Evolutionary conservation across 2,113 vertebrate species (phyloP), one percentile per base, ranked within the genome.

Genomic region (Dicrurus megarhynchus): DNA sequence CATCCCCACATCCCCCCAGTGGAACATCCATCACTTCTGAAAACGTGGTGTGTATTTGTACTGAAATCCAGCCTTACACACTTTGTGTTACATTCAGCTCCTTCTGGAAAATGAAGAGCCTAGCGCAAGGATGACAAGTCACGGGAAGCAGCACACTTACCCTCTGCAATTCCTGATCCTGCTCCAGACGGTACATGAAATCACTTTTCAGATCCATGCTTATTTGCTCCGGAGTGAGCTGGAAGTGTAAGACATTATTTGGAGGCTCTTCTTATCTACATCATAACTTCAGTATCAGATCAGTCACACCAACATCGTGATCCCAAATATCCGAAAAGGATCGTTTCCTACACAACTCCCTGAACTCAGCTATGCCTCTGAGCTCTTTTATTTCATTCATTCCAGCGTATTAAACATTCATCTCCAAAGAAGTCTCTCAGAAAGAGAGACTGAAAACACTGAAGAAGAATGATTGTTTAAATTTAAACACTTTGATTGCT

Each of bases 211-310:
- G 97, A 65, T 99, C 99, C n/a, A 76, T 28, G 77, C 98, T 99
- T 97, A 99, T 99, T 97, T 99, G 99, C 95, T 99, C 99, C 21
- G 99, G 98, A 11, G 98, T 98, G 77, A 99, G 99, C 99, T 99
- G 64, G 2, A 93, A 95, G 92, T 67, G 67, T 76, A 84, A 65
- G 18, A 70, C 46, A 33, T 20, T 33, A 7, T 35, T 55, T 59
- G 49, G 76, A 87, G 33, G 70, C n/a, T 33, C 55, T 76, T 20
- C 49, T 70, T 60, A 5, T 35, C 69, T 44, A 32, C 27, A 27
- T 21, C 28, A 12, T 17, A 47, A 61, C 18, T 74, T 44, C 28
- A 32, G 7, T 17, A 47, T 22, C 42, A 70, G 27, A 71, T 19
- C 49, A 76, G 17, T 12, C 61, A 75, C 37, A 33, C 7, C 46